Base-by-base conservation (phyloP, 37 sponge, comb jelly and placozoan species). In the Tethya wilhelma region DNA sequence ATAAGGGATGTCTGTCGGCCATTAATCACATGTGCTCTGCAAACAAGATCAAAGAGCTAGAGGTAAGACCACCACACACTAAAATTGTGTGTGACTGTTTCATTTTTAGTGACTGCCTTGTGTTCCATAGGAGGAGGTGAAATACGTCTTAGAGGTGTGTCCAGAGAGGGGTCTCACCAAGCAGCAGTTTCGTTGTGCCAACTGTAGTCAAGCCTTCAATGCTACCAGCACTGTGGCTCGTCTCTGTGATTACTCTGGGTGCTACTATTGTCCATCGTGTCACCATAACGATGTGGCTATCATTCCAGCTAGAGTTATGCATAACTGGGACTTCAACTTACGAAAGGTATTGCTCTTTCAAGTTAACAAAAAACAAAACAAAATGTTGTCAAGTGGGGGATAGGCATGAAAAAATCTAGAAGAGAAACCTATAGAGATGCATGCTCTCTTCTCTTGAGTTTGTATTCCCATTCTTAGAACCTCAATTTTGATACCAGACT, bases 281-380 rank as follows among this genome's bases (percentile, higher is more conserved):
- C 93, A 98, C 78, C 83, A 86, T 76, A 94, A 78, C 23, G 90
- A 89, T 44, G 20, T 31, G 23, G 66, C 85, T 5, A 43, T 93
- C 66, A 87, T 98, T 19, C 99, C 99, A 39, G 97, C 99, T 1
- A 59, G 95, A 32, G 90, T 98, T 39, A 43, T 98, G n/a, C 99
- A 92, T 78, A 92, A 98, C 80, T 98, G 99, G 99, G 99, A 98
- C 90, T 98, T 98, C 75, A 75, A 28, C 17, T 74, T 73, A 12
- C 59, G 86, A 26, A 77, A 64, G 56, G 97, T 93, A 29, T 49
- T 49, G 14, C 14, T 49, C 53, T 49, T 49, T 49, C 14, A 49
- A 49, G 14, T 49, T 49, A 49, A n/a, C n/a, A n/a, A n/a, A n/a
- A n/a, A n/a, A n/a, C n/a, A n/a, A n/a, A n/a, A n/a, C n/a, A n/a